Evolutionary conservation across 2,888 invertebrate genomes (phyloP), one percentile per base, ranked within the genome.

Genomic region (Teinopalpus imperialis): DNA sequence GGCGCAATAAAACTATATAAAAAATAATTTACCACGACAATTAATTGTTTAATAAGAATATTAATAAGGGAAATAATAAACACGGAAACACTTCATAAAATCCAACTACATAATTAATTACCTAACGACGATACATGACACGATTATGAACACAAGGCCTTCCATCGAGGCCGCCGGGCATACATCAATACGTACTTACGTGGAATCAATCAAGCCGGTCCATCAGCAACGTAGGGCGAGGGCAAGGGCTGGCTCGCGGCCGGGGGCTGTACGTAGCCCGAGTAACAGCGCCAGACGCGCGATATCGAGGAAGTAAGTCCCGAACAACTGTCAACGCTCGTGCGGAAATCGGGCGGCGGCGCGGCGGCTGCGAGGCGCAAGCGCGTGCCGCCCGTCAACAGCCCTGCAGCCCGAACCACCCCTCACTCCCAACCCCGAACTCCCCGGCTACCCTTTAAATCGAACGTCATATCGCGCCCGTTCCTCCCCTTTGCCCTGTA

Each of bases 271-370:
- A 53, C 40, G 57, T 55, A 57, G 45, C 56, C 56, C 59, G 64
- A 54, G 53, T 49, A 75, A 71, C 75, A 74, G 66, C 74, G 70
- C 78, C 80, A 76, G 72, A 85, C 83, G 76, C 87, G 82, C 81
- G 72, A 71, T 74, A 69, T 81, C 80, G 82, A 83, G 90, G 90
- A 89, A 86, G 81, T 83, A 80, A 78, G 81, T 79, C 81, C 81
- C 77, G 82, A 85, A 81, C 89, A 89, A 91, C 91, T 91, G 91
- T 91, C 91, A 90, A 88, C 89, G 90, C 80, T 80, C 80, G 87
- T 83, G 86, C 91, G 90, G 91, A 90, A 87, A 85, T 78, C 85
- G 90, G 90, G 90, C 90, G 82, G 81, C 80, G 81, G 76, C 79
- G 63, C 60, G 57, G 74, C 71, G 51, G 54, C 58, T 66, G 59